Evolutionary conservation across 2,797 vertebrate genomes (phyloP).

Genomic region (Sylvia borin): DNA sequence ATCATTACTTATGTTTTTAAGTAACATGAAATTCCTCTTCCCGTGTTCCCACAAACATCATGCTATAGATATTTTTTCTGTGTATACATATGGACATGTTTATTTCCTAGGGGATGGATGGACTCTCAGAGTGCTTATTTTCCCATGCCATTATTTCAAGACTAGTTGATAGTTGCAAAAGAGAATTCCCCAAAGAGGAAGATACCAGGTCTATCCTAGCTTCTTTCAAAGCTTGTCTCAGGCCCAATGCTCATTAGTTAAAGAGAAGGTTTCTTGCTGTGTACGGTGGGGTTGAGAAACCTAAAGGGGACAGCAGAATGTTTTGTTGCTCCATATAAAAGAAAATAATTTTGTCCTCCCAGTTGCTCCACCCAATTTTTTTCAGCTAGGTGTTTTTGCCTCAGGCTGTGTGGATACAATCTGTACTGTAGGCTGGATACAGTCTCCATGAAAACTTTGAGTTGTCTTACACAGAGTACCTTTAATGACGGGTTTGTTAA

Average conservation of each 20-base stretch:
- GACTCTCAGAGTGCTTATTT: neutral
- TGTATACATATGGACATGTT: slow-evolving; percentile 44
- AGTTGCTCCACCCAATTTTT: neutral
- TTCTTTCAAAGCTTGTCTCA: neutral
- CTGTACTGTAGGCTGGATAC: neutral
- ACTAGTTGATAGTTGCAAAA: neutral
- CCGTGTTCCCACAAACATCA: slow-evolving; percentile 24
- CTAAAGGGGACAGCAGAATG: neutral
- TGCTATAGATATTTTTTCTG: slow-evolving; percentile 30
- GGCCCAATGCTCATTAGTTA: neutral
- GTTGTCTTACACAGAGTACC: neutral
- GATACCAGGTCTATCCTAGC: neutral
- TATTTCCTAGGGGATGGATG: slow-evolving; percentile 35
- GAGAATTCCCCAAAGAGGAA: neutral
- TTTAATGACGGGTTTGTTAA: neutral
- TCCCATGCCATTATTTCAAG: slow-evolving; percentile 48
- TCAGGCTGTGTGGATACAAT: neutral
- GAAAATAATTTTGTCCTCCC: neutral
- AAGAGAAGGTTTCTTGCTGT: neutral
- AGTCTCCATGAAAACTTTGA: neutral
- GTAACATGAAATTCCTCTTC: slow-evolving; percentile 1
- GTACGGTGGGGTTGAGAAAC: neutral
- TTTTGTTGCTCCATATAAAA: neutral
- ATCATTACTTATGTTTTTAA: slow-evolving; percentile 41
- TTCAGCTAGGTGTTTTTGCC: neutral